These are phyloP conservation scores for Zaprionus vittiger DNA, from an alignment of 1,140 invertebrate species.

Conservation along the genomic window DNA sequence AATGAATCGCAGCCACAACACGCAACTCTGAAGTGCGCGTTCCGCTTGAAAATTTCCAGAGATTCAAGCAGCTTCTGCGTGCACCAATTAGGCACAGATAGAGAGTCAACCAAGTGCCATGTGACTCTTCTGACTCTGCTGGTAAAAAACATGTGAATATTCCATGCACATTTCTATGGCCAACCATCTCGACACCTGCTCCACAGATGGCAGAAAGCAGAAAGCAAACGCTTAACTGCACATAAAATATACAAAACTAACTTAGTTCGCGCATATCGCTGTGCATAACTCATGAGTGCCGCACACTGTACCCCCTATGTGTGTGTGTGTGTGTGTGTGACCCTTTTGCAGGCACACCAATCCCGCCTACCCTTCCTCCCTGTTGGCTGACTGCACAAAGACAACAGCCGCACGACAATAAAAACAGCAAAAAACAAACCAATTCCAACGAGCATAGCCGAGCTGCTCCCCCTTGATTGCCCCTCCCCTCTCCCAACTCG, in stretches of 20 bases:
- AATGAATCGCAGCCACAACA: background rate
- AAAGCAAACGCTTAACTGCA: conserved; percentile 74
- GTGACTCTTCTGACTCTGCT: background rate
- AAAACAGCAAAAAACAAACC: conserved; percentile 41
- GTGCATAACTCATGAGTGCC: conserved; percentile 62
- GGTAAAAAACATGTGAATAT: conserved; percentile 1
- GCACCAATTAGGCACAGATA: conserved; percentile 3
- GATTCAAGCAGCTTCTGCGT: conserved; percentile 3
- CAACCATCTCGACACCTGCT: conserved; percentile 20
- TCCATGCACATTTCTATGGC: conserved; percentile 5
- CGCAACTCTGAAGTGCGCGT: background rate
- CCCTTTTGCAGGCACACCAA: background rate
- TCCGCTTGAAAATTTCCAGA: background rate
- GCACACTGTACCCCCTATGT: background rate
- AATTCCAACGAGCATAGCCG: conserved; percentile 53
- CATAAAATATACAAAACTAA: conserved; percentile 77
- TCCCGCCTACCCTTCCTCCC: background rate
- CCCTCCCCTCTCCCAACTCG: background rate
- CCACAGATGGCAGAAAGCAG: conserved; percentile 33
- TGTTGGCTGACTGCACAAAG: conserved; percentile 62
- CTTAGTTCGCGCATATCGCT: conserved; percentile 69
- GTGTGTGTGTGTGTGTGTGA: background rate
- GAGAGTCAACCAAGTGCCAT: background rate
- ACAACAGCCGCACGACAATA: conserved; percentile 60
- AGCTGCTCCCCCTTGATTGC: conserved; percentile 24